A percentile compares a stretch with the other conserved stretches of the same genome.
Conservation (phyloP, 2,797 vertebrate species). For the Anguilla megastoma region DNA sequence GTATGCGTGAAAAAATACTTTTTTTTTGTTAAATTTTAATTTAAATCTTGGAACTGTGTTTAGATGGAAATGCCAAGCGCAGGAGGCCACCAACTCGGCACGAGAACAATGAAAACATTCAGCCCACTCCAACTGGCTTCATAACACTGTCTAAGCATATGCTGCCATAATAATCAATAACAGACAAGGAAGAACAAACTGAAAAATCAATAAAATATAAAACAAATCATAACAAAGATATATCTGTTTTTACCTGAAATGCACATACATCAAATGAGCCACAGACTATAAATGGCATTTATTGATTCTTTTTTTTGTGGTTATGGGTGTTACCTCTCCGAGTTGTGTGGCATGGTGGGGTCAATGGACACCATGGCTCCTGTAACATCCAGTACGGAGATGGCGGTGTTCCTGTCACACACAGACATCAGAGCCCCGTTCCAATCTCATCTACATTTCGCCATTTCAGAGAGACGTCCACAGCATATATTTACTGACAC, state of each 20-base stretch:
- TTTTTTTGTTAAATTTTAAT: background rate
- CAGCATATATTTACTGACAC: too few relatives aligned
- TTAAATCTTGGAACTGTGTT: background rate
- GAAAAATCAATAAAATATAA: conserved; percentile 65
- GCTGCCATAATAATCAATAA: background rate
- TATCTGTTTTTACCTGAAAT: conserved; percentile 72
- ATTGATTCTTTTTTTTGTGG: background rate
- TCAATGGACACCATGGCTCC: conserved; percentile 91
- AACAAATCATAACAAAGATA: background rate
- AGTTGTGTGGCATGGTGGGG: conserved; percentile 92
- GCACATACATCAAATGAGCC: background rate
- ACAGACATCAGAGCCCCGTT: background rate
- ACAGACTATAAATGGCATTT: background rate
- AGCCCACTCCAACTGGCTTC: background rate
- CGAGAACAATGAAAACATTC: background rate
- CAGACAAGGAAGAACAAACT: conserved; percentile 63
- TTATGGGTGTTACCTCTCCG: conserved; percentile 38
- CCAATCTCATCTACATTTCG: background rate
- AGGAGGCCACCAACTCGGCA: too few relatives aligned
- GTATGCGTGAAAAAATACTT: too few relatives aligned
- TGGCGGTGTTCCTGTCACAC: conserved; percentile 82
- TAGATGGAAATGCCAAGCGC: background rate
- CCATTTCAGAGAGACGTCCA: background rate
- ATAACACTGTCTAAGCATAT: background rate
- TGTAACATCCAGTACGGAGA: conserved; percentile 85